Percentiles rank a stretch among this genome's conserved stretches.
Conservation (phyloP, 53 echinoderm and acorn worm genomes). For the Hippasteria phrygiana region DNA sequence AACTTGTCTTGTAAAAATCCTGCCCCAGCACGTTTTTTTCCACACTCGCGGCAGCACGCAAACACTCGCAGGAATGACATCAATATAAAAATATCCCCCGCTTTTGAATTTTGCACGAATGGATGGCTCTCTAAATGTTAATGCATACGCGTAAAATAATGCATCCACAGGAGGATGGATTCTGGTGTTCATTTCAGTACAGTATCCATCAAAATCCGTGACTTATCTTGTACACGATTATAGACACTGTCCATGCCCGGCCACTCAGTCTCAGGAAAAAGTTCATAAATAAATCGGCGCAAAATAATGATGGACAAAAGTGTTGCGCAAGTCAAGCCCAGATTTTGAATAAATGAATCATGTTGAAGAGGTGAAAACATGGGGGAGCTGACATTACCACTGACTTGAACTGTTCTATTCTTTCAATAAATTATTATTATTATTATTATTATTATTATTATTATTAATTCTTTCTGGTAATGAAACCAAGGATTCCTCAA, state of each 20-base stretch:
- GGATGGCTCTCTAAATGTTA: constrained; percentile 28
- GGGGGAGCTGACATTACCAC: no score
- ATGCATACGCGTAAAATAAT: constrained; percentile 58
- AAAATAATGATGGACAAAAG: neutral
- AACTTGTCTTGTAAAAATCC: neutral
- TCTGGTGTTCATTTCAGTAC: constrained; percentile 33
- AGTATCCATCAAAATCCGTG: constrained; percentile 17
- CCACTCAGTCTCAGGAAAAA: neutral
- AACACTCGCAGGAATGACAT: constrained; percentile 16
- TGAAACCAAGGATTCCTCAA: no score
- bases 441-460: no score
- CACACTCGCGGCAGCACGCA: neutral
- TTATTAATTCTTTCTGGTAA: no score
- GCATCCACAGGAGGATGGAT: neutral
- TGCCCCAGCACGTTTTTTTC: neutral
- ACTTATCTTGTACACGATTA: neutral
- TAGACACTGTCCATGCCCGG: neutral
- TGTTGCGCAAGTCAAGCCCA: neutral
- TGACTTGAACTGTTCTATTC: no score
- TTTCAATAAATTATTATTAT: no score
- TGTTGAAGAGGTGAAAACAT: neutral
- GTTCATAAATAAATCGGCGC: neutral
- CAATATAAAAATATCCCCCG: constrained; percentile 21
- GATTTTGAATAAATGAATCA: neutral
- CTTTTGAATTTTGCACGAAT: constrained; percentile 31